These are phyloP conservation scores for Mormyrus hasselquistii DNA, from an alignment of 2,797 vertebrate genomes.

Conservation along the genomic window DNA sequence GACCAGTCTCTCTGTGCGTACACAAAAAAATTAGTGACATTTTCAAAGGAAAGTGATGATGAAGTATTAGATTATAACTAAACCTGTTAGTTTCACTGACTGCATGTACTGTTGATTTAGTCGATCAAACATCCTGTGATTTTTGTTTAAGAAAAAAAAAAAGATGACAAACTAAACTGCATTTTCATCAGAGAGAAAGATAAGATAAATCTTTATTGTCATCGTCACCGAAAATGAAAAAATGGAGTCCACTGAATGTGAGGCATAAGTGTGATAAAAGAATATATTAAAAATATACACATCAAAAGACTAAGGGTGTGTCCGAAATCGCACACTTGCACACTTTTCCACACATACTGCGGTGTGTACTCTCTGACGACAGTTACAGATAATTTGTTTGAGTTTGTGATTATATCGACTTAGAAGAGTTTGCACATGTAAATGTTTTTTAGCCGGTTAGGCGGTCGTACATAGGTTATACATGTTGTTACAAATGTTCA, in stretches of 20 bases:
- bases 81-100: background rate
- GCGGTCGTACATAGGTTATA: no score
- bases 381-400: no score
- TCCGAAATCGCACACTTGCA: no score
- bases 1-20: background rate
- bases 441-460: no score
- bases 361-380: no score
- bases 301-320: background rate
- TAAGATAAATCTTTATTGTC: background rate
- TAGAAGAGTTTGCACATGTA: no score
- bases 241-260: background rate
- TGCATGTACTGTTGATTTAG: background rate
- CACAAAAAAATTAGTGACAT: background rate
- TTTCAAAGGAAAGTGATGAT: background rate
- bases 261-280: background rate
- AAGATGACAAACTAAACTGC: background rate
- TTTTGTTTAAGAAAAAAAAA: background rate
- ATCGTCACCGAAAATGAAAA: background rate
- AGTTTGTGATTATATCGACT: no score
- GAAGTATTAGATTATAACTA: background rate
- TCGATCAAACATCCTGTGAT: background rate
- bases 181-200: background rate
- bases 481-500: no score
- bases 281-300: background rate
- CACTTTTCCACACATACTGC: no score